phyloP scores from a whole-genome alignment of 2,888 invertebrate species.

The Sinohyriopsis cumingii region DNA sequence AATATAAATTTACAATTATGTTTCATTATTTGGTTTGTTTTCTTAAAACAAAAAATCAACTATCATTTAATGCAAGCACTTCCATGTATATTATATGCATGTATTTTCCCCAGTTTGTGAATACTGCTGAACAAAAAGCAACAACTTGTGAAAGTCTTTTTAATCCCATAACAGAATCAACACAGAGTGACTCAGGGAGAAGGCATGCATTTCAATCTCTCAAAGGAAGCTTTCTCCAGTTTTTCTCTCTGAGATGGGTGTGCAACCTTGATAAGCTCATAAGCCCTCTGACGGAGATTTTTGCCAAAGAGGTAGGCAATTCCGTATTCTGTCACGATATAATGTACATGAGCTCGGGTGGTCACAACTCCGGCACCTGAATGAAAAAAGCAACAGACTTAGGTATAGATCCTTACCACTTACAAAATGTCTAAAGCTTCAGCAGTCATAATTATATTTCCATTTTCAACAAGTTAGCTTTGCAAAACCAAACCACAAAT shows the following conservation, averaged over 20 bases:
- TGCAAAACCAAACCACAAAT: not conserved
- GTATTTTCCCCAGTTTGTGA: too few species aligned
- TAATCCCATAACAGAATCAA: too few species aligned
- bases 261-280: conserved; percentile 89
- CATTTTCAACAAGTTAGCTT: too few species aligned
- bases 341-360: conserved; percentile 91
- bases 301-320: conserved; percentile 93
- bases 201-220: conserved; percentile 76
- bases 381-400: conserved; percentile 35
- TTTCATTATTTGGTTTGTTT: too few species aligned
- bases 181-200: conserved; percentile 48
- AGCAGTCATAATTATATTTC: too few species aligned
- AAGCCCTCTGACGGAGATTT: conserved; percentile 89
- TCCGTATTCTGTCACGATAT: conserved; percentile 93
- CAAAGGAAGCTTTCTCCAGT: conserved; percentile 91
- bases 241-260: conserved; percentile 87
- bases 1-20: too few species aligned
- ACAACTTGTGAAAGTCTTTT: too few species aligned
- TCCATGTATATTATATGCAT: too few species aligned
- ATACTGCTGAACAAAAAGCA: too few species aligned
- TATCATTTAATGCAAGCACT: too few species aligned
- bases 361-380: conserved; percentile 94
- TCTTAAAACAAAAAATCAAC: too few species aligned
- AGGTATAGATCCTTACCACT: not conserved
- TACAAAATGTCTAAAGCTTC: not conserved